Conservation (phyloP, 2,888 invertebrate species). For the Trachelus troglodyta region DNA sequence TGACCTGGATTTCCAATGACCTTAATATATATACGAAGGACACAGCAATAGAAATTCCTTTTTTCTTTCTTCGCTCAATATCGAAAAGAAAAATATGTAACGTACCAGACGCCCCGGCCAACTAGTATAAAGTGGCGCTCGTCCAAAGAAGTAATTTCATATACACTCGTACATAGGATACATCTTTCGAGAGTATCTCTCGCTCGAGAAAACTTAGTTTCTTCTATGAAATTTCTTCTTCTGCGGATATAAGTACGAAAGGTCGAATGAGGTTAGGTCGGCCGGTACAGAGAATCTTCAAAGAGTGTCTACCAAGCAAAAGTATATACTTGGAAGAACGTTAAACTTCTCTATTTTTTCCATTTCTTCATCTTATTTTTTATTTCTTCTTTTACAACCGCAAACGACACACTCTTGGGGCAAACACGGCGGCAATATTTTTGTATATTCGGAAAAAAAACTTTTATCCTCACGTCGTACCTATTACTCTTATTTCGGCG, state of each 20-base stretch:
- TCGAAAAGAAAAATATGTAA: background rate
- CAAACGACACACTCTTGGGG: background rate
- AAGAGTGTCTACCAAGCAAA: background rate
- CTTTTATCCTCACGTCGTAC: background rate
- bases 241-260: background rate
- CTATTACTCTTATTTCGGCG: background rate
- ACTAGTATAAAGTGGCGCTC: background rate
- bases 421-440: background rate
- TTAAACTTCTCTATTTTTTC: background rate
- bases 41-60: background rate
- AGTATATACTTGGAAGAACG: background rate
- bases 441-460: background rate
- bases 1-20: background rate
- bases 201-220: background rate
- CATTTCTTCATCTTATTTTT: background rate
- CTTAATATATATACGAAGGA: background rate
- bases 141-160: background rate
- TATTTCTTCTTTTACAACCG: background rate
- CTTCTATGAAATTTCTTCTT: background rate
- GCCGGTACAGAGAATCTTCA: background rate
- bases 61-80: too few species aligned
- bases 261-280: background rate
- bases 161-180: background rate
- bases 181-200: background rate
- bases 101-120: background rate